Evolutionary conservation across 1,140 invertebrate species (phyloP).

Genomic region (Ceratina australensis): DNA sequence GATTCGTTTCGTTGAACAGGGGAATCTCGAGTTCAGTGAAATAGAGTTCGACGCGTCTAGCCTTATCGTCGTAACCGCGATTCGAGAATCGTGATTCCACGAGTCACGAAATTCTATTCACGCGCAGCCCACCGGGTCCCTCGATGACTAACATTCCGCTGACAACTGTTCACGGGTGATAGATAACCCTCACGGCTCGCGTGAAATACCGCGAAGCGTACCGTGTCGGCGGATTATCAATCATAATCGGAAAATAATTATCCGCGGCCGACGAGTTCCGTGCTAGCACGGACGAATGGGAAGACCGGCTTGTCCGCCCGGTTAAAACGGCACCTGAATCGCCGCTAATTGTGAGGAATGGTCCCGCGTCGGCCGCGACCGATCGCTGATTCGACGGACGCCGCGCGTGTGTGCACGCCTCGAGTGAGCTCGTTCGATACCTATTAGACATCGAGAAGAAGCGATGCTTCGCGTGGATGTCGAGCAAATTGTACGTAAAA

Average conservation of each 20-base stretch:
- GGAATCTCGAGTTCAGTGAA: too few species aligned
- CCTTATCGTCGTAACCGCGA: constrained; percentile 9
- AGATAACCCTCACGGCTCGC: constrained; percentile 43
- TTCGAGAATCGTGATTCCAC: background rate
- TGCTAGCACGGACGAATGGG: constrained; percentile 41
- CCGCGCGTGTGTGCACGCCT: background rate
- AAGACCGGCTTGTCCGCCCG: constrained; percentile 25
- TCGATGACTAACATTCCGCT: constrained; percentile 21
- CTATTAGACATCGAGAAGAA: constrained; percentile 18
- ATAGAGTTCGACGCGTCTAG: background rate
- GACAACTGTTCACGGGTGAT: constrained; percentile 34
- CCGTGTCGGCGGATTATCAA: constrained; percentile 57
- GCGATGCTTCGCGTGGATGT: background rate
- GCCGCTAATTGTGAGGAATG: constrained; percentile 68
- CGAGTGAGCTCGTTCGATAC: constrained; percentile 22
- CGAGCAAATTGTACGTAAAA: too few species aligned
- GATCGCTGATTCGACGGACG: constrained; percentile 64
- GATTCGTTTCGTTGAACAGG: too few species aligned
- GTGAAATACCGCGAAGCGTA: background rate
- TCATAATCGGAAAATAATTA: constrained; percentile 70
- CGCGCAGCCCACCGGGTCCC: background rate
- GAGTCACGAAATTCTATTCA: constrained; percentile 19
- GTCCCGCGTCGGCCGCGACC: constrained; percentile 48
- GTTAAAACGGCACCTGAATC: constrained; percentile 59
- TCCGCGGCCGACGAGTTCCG: constrained; percentile 47